Evolutionary conservation across 2,888 invertebrate species (phyloP), one percentile per base, ranked within the genome.

Genomic region (Nomada goodeniana): DNA sequence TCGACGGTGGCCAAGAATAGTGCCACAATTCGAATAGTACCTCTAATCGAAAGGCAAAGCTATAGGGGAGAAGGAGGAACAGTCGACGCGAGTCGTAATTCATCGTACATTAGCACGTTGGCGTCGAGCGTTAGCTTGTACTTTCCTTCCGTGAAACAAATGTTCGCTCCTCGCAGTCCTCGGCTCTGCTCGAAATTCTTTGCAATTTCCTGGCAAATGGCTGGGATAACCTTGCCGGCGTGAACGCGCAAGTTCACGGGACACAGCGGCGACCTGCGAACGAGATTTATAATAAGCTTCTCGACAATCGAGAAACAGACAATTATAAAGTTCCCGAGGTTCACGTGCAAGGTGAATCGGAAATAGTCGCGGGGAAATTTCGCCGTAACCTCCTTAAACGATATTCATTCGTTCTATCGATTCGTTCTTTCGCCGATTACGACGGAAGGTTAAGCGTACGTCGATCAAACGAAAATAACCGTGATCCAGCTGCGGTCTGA

Each of bases 271-370:
- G 55, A 77, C 76, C 70, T 20, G 65, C 0, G 0, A 36, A 36
- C 7, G 36, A 36, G 36, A 36, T 36, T 36, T 36, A 36, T 36
- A 36, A 36, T 0, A 36, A 36, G 36, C 7, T 36, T 7, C 36
- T 36, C 36, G 61, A 50, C 26, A 55, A 50, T 20, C 11, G 69
- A 57, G 57, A n/a, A 26, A 15, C 18, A 47, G 10, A 10, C 47
- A n/a, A 57, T 59, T 11, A 36, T 53, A 36, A 13, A 42, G 20
- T 50, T 0, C n/a, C 0, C 23, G 67, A 57, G 82, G 82, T 84
- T 82, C 79, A 68, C 73, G 68, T 73, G 85, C 80, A 82, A 85
- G 82, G 82, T 85, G 73, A 85, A 73, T 76, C 77, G 53, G 68
- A 86, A 85, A 84, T 86, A 86, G 71, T 73, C 53, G 68, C 42